phyloP scores from a whole-genome alignment of 2,888 invertebrate species.

The Chrysolina haemoptera region DNA sequence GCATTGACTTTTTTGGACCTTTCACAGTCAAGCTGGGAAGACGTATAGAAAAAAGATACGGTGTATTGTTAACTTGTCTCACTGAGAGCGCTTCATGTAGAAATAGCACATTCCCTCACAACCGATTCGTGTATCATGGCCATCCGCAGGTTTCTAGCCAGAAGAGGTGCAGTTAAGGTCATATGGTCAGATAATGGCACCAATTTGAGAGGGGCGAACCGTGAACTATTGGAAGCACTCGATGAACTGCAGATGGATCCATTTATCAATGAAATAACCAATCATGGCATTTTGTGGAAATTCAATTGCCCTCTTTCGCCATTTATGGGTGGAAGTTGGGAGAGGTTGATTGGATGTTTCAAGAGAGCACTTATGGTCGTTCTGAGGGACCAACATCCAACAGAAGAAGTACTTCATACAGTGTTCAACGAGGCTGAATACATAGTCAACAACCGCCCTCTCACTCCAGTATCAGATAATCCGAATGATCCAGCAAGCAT shows the following conservation, averaged over 20 bases:
- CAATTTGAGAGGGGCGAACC: not conserved
- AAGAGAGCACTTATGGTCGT: too few relatives aligned
- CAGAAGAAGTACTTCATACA: not conserved
- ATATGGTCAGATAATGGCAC: conserved; percentile 1
- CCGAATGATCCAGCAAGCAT: not conserved
- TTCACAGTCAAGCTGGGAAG: not conserved
- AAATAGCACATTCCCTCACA: not conserved
- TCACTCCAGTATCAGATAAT: not conserved
- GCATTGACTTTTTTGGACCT: not conserved
- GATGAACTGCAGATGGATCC: not conserved
- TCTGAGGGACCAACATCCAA: not conserved
- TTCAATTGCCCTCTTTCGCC: not conserved
- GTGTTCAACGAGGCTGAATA: not conserved
- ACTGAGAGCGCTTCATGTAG: not conserved
- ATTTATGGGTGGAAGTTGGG: not conserved
- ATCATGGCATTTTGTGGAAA: not conserved
- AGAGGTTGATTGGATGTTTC: not conserved
- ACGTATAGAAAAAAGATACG: not conserved
- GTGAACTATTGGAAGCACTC: not conserved
- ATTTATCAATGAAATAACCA: not conserved
- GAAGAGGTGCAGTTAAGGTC: not conserved
- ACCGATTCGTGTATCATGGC: conserved; percentile 2
- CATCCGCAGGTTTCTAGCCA: not conserved
- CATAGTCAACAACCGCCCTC: not conserved
- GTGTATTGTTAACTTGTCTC: not conserved